Base-by-base conservation (phyloP, 2,888 invertebrate species). In the Caenorhabditis sinica region DNA sequence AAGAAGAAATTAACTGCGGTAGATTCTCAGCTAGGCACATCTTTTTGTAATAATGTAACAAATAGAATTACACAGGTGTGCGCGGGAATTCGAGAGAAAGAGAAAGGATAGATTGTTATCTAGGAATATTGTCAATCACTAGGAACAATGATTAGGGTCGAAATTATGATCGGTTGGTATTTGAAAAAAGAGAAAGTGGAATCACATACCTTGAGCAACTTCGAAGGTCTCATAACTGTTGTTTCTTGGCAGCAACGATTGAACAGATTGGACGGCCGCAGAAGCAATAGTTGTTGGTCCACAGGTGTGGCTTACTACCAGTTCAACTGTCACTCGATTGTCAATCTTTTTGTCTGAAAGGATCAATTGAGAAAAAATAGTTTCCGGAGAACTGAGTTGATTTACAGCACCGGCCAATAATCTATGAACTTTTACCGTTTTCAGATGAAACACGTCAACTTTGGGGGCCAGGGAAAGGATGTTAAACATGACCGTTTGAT, bases 171-270 rank as follows among this genome's bases (percentile, higher is more conserved):
- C 40, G 40, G 13, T 40, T 40, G 13, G 40, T 0, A 36, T 1
- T 40, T 40, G 17, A 49, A 49, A 49, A 20, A 49, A 53, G 6
- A 49, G n/a, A 49, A 49, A n/a, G n/a, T 40, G 13, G 1, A n/a
- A 72, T 17, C 88, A 33, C 49, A 11, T 40, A 92, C 92, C 92
- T 89, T 92, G 91, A 6, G 90, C 85, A 17, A 79, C 72, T 51
- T 89, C 91, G 69, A 92, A 92, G 81, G 89, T 88, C 79, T 92
- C 92, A 83, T 92, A 92, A 80, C 89, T 89, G 85, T 92, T 91
- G 17, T 90, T 88, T 9, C 91, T 74, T n/a, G 83, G 80, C 20
- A 84, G 53, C 20, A 83, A 66, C 2, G 77, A 60, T 23, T 53
- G 51, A 15, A 81, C 80, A 17, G 84, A 74, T 61, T 80, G 80